Percentiles rank a stretch among this genome's conserved stretches.
Conservation (phyloP, 1,140 invertebrate genomes). For the Pachypsylla venusta region DNA sequence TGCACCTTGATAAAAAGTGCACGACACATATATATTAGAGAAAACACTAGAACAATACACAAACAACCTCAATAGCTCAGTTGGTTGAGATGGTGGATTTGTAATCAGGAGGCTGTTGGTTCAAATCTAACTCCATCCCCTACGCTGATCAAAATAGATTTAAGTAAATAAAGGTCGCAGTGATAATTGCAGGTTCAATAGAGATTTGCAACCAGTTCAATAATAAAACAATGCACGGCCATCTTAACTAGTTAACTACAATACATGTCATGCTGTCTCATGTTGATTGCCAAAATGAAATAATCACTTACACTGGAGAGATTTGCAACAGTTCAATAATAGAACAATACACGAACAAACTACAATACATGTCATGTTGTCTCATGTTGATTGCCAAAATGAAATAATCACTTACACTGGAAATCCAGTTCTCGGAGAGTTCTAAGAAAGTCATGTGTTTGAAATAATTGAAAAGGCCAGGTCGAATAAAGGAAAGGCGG, state of each 20-base stretch:
- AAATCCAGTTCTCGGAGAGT: constrained; percentile 40
- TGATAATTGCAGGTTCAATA: too few relatives aligned
- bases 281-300: background rate
- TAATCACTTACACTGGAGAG: background rate
- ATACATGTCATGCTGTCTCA: background rate
- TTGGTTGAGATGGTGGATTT: too few relatives aligned
- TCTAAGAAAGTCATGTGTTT: constrained; percentile 38
- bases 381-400: background rate
- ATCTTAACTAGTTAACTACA: background rate
- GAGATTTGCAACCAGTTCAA: too few relatives aligned
- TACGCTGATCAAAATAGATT: too few relatives aligned
- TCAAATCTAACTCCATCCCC: too few relatives aligned
- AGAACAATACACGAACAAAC: background rate
- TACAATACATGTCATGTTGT: background rate
- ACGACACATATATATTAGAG: too few relatives aligned
- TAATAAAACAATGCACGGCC: background rate
- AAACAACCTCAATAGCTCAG: too few relatives aligned
- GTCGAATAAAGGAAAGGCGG: constrained; percentile 39
- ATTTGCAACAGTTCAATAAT: background rate
- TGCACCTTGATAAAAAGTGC: too few relatives aligned
- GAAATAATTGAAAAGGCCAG: constrained; percentile 38
- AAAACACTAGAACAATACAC: too few relatives aligned
- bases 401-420: constrained; percentile 22
- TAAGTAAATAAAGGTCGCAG: too few relatives aligned
- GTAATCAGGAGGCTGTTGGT: too few relatives aligned